Percentiles rank a stretch among this genome's conserved stretches.
Evolutionary conservation across 2,888 invertebrate species (phyloP).

Genomic region (Ochlodes sylvanus): DNA sequence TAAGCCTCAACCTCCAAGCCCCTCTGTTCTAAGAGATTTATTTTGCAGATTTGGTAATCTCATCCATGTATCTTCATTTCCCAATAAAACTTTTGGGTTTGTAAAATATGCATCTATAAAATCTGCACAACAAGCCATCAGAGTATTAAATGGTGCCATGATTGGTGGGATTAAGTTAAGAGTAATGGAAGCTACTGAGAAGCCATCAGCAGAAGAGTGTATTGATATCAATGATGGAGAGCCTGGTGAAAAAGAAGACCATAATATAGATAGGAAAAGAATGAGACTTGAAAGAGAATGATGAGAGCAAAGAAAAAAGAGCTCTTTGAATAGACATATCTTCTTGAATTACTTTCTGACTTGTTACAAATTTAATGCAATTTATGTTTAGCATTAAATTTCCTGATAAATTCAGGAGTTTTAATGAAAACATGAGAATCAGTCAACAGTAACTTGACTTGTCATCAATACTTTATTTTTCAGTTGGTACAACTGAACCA

Average conservation of each 20-base stretch:
- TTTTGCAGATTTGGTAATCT: conserved; percentile 96
- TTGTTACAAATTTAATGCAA: too few species aligned
- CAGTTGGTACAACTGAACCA: too few species aligned
- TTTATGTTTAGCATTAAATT: too few species aligned
- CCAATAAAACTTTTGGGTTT: conserved; percentile 96
- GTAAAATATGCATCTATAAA: conserved; percentile 93
- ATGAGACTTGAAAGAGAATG: conserved; percentile 50
- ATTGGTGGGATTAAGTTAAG: conserved; percentile 93
- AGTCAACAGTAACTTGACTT: neutral
- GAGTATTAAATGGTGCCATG: conserved; percentile 91
- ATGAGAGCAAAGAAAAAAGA: neutral
- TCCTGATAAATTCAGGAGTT: too few species aligned
- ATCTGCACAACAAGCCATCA: conserved; percentile 91
- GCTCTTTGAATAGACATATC: neutral
- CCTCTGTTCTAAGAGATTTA: conserved; percentile 90
- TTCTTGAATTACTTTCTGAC: neutral
- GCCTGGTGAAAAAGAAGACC: conserved; percentile 51
- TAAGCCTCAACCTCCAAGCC: conserved; percentile 88
- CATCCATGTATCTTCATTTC: conserved; percentile 94
- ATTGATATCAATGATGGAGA: conserved; percentile 12
- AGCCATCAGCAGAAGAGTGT: conserved; percentile 58
- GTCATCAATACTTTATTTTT: too few species aligned
- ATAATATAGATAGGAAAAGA: conserved; percentile 62
- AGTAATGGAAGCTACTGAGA: conserved; percentile 95
- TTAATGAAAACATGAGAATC: neutral